phyloP scores from a whole-genome alignment of 2,797 vertebrate species.

The Paratrypauchen microcephalus region DNA sequence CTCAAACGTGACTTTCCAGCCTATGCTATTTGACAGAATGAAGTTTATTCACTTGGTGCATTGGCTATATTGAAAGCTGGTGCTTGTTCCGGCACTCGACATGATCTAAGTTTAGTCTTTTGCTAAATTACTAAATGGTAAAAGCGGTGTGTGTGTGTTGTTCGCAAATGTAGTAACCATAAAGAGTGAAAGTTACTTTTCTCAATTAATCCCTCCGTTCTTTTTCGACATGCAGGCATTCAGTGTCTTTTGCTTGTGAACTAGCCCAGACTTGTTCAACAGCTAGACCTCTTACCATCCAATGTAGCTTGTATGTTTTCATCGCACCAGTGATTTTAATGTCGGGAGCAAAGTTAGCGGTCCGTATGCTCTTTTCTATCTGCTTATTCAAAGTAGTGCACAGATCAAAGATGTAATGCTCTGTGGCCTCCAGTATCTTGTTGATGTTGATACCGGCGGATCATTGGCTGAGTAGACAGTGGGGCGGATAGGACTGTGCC shows the following conservation, averaged over 20 bases:
- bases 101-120: not conserved
- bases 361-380: constrained; percentile 19
- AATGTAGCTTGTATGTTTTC: not conserved
- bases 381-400: constrained; percentile 33
- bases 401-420: constrained; percentile 55
- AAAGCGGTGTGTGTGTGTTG: not conserved
- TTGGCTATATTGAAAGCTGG: not conserved
- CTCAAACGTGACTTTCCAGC: not conserved
- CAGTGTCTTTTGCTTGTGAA: constrained; percentile 39
- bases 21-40: not conserved
- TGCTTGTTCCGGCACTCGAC: not conserved
- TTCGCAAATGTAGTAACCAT: not conserved
- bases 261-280: not conserved
- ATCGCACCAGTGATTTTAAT: not conserved
- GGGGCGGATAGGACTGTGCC: constrained; percentile 72
- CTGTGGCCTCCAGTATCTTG: constrained; percentile 74
- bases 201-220: not conserved
- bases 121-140: not conserved
- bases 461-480: constrained; percentile 70
- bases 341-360: not conserved
- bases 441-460: constrained; percentile 75
- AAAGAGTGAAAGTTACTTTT: constrained; percentile 14
- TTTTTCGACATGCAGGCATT: not conserved
- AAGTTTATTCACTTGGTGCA: not conserved
- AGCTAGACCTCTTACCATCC: too few relatives aligned